Base-by-base conservation (phyloP, 2,797 vertebrate species). In the Schizothorax lantsangensis region DNA sequence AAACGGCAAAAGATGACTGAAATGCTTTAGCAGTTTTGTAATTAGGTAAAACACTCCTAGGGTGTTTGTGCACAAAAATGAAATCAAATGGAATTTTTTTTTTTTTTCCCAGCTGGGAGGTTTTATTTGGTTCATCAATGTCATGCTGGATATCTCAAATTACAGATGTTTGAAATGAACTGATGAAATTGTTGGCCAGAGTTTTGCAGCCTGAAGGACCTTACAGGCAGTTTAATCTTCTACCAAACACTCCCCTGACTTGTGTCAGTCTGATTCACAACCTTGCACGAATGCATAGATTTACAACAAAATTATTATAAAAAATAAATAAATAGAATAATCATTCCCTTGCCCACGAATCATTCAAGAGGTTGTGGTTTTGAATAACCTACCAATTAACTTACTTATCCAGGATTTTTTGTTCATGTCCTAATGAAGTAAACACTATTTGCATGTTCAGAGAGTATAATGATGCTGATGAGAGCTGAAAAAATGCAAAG, bases 401-500 rank as follows among this genome's bases (percentile, higher is more conserved):
- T 23, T 21, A 54, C n/a, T 78, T 78, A 57, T 14, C 19, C 21
- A n/a, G 36, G 6, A 54, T 57, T 78, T 23, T 38, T 38, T 23
- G 33, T 38, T 14, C 1, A 38, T 8, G 33, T 57, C 45, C 26
- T 75, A 78, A 77, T 54, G 47, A 77, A 33, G 74, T 52, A 77
- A 77, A 54, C 49, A 8, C 74, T 12, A 54, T 21, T 21, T 77
- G 47, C 6, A 38, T 78, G 49, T 54, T 36, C 49, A 57, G 21
- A 38, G 19, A 77, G 30, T 77, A 78, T 54, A 36, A 36, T 75
- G 30, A 75, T 21, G 45, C 17, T 54, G 10, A 54, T 36, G 30
- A 23, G 30, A 77, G 17, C 49, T 36, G 10, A 77, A 77, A 77
- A 77, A 77, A 54, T 77, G 47, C 47, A 75, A 75, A 75, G 5